A percentile compares a stretch with the other conserved stretches of the same genome.
phyloP scores from a whole-genome alignment of 2,888 invertebrate genomes.

The Tetranychus truncatus region DNA sequence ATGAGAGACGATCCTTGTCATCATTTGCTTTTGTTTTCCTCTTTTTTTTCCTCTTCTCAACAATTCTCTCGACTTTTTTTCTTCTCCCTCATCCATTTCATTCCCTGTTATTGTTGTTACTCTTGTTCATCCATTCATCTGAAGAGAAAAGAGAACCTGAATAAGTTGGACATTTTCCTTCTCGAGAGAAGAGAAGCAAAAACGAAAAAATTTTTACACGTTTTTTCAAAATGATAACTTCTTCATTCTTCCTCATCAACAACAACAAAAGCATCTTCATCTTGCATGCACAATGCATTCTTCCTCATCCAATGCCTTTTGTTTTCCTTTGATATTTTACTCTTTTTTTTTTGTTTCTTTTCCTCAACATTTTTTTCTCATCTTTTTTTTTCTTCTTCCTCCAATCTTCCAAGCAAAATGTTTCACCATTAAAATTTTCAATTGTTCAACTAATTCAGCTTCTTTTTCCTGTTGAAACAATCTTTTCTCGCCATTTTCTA shows the following conservation, averaged over 20 bases:
- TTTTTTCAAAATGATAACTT: not conserved
- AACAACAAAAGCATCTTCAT: not conserved
- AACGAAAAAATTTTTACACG: slow-evolving; percentile 1
- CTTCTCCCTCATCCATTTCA: not conserved
- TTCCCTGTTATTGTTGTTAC: too few relatives aligned
- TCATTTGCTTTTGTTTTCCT: not conserved
- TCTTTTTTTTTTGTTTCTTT: not conserved
- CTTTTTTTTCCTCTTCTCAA: not conserved
- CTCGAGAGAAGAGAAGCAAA: not conserved
- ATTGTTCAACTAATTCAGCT: slow-evolving; percentile 3
- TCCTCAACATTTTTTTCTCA: not conserved
- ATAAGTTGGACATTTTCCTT: not conserved
- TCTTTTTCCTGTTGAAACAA: not conserved
- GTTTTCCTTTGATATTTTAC: not conserved
- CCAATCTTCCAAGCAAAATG: not conserved
- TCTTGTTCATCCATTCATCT: too few relatives aligned
- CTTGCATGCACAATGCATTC: not conserved
- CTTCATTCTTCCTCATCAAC: not conserved
- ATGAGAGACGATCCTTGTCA: not conserved
- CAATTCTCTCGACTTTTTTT: not conserved
- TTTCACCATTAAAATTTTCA: not conserved
- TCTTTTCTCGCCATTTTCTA: not conserved
- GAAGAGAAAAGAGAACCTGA: not conserved
- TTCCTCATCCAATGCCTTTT: not conserved
- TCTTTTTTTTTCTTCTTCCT: slow-evolving; percentile 1